phyloP scores from a whole-genome alignment of 2,797 vertebrate genomes.

The Falco berigora region DNA sequence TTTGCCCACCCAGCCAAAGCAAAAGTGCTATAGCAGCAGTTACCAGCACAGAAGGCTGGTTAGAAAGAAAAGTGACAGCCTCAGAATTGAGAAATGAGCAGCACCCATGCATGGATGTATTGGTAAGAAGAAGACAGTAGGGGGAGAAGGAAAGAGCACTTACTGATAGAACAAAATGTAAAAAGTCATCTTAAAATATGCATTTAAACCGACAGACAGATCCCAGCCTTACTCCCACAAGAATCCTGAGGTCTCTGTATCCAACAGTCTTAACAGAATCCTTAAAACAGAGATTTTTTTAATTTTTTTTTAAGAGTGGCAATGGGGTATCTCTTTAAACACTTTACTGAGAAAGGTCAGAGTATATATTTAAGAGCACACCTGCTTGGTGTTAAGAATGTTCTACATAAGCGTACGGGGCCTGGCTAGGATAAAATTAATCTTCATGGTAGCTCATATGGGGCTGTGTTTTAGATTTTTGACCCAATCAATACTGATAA shows the following conservation, averaged over 20 bases:
- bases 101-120: neutral
- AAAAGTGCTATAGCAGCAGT: slow-evolving; percentile 27
- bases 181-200: slow-evolving; percentile 20
- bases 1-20: slow-evolving; percentile 1
- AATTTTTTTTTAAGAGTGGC: neutral
- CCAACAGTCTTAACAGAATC: neutral
- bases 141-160: neutral
- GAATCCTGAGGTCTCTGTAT: neutral
- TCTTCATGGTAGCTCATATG: neutral
- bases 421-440: neutral
- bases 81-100: slow-evolving; percentile 26
- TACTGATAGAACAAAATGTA: slow-evolving; percentile 27
- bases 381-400: neutral
- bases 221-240: slow-evolving; percentile 12
- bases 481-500: neutral
- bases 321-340: neutral
- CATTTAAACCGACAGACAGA: neutral
- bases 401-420: neutral
- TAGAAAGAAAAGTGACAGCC: neutral
- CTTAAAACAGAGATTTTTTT: neutral
- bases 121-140: neutral
- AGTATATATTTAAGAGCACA: neutral
- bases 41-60: slow-evolving; percentile 26
- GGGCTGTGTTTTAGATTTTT: neutral
- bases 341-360: neutral